Evolutionary conservation across 2,797 vertebrate genomes (phyloP).

Genomic region (Diceros bicornis): DNA sequence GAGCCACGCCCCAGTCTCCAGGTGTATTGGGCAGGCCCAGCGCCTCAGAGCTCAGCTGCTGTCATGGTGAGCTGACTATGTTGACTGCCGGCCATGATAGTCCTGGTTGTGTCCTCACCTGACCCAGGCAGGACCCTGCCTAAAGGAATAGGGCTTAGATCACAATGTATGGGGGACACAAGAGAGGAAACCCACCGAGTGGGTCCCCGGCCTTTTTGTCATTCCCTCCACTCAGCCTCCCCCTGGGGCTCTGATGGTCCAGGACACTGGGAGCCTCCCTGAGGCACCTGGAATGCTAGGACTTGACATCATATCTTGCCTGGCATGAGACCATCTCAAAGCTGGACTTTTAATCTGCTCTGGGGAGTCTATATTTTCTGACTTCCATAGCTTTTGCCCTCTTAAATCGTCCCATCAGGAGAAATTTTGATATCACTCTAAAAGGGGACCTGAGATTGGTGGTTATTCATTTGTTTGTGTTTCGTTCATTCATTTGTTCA

Average conservation of each 20-base stretch:
- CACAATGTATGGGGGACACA: neutral
- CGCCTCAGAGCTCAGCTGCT: fast-evolving
- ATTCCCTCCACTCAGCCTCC: neutral
- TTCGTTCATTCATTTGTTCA: neutral
- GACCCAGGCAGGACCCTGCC: neutral
- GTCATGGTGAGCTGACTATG: neutral
- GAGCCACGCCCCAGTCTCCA: neutral
- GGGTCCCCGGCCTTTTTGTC: neutral
- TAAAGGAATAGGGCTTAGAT: neutral
- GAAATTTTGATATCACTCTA: neutral
- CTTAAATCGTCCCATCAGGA: neutral
- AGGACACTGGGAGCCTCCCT: neutral
- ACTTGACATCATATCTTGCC: neutral
- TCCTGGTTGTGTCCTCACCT: neutral
- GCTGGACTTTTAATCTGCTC: neutral
- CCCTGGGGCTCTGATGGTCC: neutral
- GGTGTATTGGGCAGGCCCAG: neutral
- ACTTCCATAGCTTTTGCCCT: neutral
- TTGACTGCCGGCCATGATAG: neutral
- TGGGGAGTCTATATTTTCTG: neutral
- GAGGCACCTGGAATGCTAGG: neutral
- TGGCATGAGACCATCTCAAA: neutral
- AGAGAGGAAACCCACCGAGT: neutral
- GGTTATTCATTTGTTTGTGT: neutral
- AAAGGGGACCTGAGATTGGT: neutral